Percentiles rank a stretch among this genome's conserved stretches.
Conservation (phyloP, 2,113 vertebrate genomes). For the Calyptommatus sinebrachiatus region DNA sequence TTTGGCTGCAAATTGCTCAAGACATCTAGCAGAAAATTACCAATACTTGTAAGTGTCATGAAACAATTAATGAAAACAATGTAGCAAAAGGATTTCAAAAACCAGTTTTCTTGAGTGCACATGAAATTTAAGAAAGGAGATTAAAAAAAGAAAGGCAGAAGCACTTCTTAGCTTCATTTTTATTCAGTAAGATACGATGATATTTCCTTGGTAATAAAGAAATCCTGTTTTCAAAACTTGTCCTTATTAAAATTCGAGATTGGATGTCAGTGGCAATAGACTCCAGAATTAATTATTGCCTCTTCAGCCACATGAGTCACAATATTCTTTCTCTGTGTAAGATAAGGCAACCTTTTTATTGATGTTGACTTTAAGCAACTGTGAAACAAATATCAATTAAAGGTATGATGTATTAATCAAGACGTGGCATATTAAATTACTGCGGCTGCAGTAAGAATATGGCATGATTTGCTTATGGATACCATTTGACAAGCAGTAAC, state of each 20-base stretch:
- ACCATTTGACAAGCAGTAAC: slow-evolving; percentile 36
- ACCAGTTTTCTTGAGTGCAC: slow-evolving; percentile 12
- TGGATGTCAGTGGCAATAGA: slow-evolving; percentile 41
- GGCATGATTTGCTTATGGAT: slow-evolving; percentile 26
- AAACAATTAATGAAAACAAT: neutral
- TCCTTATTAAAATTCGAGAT: slow-evolving; percentile 41
- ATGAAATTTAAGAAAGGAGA: neutral
- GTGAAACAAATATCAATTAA: slow-evolving; percentile 32
- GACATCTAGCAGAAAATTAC: neutral
- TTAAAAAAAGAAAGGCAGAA: neutral
- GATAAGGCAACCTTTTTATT: slow-evolving; percentile 16
- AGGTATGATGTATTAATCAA: slow-evolving; percentile 42
- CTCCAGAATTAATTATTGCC: slow-evolving; percentile 44
- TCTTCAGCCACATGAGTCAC: slow-evolving; percentile 19
- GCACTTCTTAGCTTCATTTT: slow-evolving; percentile 4
- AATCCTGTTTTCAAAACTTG: slow-evolving; percentile 31
- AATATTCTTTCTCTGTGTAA: slow-evolving; percentile 35
- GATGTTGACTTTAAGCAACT: slow-evolving; percentile 28
- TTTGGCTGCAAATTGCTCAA: neutral
- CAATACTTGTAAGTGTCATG: neutral
- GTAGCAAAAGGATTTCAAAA: slow-evolving; percentile 10
- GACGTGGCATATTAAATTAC: slow-evolving; percentile 14
- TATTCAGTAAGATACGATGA: neutral
- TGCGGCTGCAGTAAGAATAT: slow-evolving; percentile 33
- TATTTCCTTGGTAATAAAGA: slow-evolving; percentile 14